These are phyloP conservation scores for Epizoanthus illoricatus DNA, from an alignment of 92 coral and sea anemone species.

Conservation along the genomic window DNA sequence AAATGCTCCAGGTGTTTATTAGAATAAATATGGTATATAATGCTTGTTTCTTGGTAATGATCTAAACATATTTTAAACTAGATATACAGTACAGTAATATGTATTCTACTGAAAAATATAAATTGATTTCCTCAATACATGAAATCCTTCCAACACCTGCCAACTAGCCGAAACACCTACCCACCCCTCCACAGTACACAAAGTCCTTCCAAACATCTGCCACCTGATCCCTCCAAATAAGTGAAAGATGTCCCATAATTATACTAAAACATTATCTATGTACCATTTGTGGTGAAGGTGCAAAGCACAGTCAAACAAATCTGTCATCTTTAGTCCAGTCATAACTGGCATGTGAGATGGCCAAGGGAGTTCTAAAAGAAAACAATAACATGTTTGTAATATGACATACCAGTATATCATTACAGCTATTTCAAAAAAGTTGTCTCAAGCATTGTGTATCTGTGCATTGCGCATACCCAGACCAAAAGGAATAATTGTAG, in stretches of 20 bases:
- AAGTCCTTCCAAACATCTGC: neutral
- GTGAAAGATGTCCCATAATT: neutral
- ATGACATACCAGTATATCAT: too few relatives aligned
- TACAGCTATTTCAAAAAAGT: too few relatives aligned
- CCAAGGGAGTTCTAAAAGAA: conserved; percentile 66
- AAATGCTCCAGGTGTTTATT: too few relatives aligned
- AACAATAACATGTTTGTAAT: neutral
- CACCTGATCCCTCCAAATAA: neutral
- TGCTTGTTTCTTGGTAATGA: too few relatives aligned
- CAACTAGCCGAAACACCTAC: neutral
- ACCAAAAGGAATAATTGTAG: neutral
- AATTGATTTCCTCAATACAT: too few relatives aligned
- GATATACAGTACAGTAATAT: too few relatives aligned
- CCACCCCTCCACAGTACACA: neutral
- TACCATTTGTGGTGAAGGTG: conserved; percentile 82
- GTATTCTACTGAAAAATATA: too few relatives aligned
- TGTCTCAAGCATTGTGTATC: too few relatives aligned
- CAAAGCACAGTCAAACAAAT: conserved; percentile 62
- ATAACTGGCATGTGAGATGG: conserved; percentile 68
- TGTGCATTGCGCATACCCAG: too few relatives aligned
- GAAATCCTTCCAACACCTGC: neutral
- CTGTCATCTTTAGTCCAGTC: conserved; percentile 63
- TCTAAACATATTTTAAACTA: too few relatives aligned
- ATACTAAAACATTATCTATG: neutral
- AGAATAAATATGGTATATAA: too few relatives aligned